A percentile compares a stretch with the other conserved stretches of the same genome.
Evolutionary conservation across 1,140 invertebrate genomes (phyloP).

Genomic region (Micrasema minimum): DNA sequence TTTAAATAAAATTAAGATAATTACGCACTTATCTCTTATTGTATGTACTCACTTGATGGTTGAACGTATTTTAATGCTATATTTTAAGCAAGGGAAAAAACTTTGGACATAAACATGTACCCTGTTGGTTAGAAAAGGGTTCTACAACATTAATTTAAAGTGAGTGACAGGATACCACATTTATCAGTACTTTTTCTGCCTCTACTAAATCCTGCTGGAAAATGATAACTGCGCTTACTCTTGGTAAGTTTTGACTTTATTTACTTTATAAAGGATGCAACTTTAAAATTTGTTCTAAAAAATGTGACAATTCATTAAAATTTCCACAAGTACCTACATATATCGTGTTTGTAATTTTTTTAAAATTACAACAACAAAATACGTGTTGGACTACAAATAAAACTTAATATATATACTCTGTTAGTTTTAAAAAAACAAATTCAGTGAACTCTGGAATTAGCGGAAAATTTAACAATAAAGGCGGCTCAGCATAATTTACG

Average conservation of each 20-base stretch:
- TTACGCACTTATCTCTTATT: background rate
- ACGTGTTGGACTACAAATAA: too few relatives aligned
- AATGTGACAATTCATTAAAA: too few relatives aligned
- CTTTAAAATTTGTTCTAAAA: too few relatives aligned
- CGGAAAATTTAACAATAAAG: background rate
- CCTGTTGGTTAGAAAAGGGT: constrained; percentile 9
- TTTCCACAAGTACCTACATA: too few relatives aligned
- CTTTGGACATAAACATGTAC: constrained; percentile 5
- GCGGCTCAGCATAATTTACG: too few relatives aligned
- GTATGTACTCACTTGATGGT: too few relatives aligned
- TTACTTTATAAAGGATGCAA: too few relatives aligned
- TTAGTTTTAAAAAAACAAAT: too few relatives aligned
- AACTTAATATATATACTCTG: too few relatives aligned
- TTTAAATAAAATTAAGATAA: background rate
- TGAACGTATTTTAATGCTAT: background rate
- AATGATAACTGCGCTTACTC: constrained; percentile 10
- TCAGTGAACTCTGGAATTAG: too few relatives aligned
- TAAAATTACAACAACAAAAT: too few relatives aligned
- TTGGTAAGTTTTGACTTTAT: constrained; percentile 8
- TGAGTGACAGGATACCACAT: constrained; percentile 18
- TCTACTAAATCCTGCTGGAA: background rate
- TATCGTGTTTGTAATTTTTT: too few relatives aligned
- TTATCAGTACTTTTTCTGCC: background rate
- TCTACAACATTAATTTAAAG: constrained; percentile 5
- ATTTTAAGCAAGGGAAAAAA: background rate